These are phyloP conservation scores for Eulemur coronatus DNA, from an alignment of 2,797 vertebrate genomes.

Conservation along the genomic window DNA sequence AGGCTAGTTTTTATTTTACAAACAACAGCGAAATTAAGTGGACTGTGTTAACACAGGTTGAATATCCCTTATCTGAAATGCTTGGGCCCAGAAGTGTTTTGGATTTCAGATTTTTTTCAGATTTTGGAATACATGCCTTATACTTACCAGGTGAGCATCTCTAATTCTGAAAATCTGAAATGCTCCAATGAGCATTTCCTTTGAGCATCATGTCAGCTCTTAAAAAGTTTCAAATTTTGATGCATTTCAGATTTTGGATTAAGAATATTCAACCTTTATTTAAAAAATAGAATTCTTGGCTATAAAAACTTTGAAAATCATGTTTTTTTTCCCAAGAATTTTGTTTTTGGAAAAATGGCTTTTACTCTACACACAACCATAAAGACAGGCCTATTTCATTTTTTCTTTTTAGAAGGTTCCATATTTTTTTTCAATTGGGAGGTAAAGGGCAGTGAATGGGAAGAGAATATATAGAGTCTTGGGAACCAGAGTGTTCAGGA, in stretches of 20 bases:
- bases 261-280: background rate
- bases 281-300: background rate
- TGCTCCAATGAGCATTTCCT: background rate
- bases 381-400: background rate
- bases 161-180: background rate
- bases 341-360: background rate
- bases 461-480: background rate
- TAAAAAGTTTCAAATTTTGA: background rate
- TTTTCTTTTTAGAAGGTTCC: background rate
- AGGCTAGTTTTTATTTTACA: background rate
- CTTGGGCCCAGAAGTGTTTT: background rate
- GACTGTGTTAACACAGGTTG: background rate
- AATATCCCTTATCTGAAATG: background rate
- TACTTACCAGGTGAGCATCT: background rate
- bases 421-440: background rate
- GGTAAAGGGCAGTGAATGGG: background rate
- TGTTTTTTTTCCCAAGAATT: background rate
- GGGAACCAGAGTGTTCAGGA: background rate
- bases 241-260: background rate
- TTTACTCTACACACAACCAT: background rate
- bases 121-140: background rate
- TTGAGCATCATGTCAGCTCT: background rate
- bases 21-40: background rate
- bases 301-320: background rate
- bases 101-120: background rate